Conservation (phyloP, 2,888 invertebrate species). For the Pachliopta kotzebuea region DNA sequence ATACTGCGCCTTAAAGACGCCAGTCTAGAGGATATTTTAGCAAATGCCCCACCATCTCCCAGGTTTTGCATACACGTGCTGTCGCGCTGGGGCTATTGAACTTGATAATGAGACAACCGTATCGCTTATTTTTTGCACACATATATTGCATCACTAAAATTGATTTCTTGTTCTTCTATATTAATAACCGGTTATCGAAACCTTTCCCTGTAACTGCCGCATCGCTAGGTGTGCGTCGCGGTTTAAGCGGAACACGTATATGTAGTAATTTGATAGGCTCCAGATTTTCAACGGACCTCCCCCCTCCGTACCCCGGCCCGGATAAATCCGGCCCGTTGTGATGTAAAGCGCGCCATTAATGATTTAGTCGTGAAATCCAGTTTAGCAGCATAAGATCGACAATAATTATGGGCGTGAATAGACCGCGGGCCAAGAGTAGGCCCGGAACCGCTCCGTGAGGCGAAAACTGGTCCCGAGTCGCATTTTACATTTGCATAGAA, state of each 20-base stretch:
- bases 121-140: slow-evolving; percentile 63
- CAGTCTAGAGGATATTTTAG: slow-evolving; percentile 60
- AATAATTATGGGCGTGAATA: slow-evolving; percentile 64
- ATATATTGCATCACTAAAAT: slow-evolving; percentile 68
- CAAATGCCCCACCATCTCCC: slow-evolving; percentile 50
- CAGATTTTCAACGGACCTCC: slow-evolving; percentile 11
- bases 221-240: neutral
- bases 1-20: slow-evolving; percentile 68
- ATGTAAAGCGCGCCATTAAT: slow-evolving; percentile 40
- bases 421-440: slow-evolving; percentile 59
- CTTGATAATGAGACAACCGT: slow-evolving; percentile 76
- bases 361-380: slow-evolving; percentile 53
- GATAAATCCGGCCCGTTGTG: slow-evolving; percentile 16
- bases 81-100: slow-evolving; percentile 75
- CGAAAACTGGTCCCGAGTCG: slow-evolving; percentile 75
- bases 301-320: neutral
- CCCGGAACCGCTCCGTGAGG: slow-evolving; percentile 70
- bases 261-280: slow-evolving; percentile 17
- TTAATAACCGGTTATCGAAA: slow-evolving; percentile 36
- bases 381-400: slow-evolving; percentile 53
- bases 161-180: slow-evolving; percentile 43
- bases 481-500: slow-evolving; percentile 79
- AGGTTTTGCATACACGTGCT: slow-evolving; percentile 79
- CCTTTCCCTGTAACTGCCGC: slow-evolving; percentile 33
- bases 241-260: slow-evolving; percentile 1